Base-by-base conservation (phyloP, 2,888 invertebrate species). In the Trypoxylon attenuatum region DNA sequence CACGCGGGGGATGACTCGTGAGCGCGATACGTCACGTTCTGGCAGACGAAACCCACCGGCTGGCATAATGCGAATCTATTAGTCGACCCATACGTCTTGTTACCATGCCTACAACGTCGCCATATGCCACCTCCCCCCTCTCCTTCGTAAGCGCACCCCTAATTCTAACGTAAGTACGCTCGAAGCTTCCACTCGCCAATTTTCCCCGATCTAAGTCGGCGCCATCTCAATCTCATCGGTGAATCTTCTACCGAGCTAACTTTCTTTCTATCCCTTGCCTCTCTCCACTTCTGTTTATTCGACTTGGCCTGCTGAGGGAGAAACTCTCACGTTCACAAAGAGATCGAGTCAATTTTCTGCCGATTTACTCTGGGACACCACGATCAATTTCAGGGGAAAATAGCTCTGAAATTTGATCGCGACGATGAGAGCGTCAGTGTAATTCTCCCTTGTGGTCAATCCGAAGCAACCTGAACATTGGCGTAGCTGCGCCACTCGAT, bases 21-120 rank as follows among this genome's bases (percentile, higher is more conserved):
- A 33, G 33, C 13, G 78, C 71, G 71, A 83, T 83, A 77, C 77
- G 81, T 83, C 83, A 82, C 65, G 56, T 59, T 63, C 68, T 72
- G 73, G 64, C 76, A 68, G 71, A 57, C 59, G 56, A 65, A 71
- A 71, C 68, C 72, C 69, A 66, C 51, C 70, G 72, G 73, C 69
- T 60, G 65, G 72, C 69, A 72, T 81, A 82, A 83, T 80, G 78
- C 69, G 79, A 80, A 82, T 82, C 82, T 81, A 83, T 83, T 82
- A 82, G 80, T 82, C 80, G 66, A 71, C 68, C 70, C 71, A 67
- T 78, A 71, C 70, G 74, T 80, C 78, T 79, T 78, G 77, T 81
- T 80, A 80, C n/a, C n/a, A n/a, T 67, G 54, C 69, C 54, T 58
- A 54, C 42, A 22, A 38, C 46, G 61, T 23, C 10, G 15, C 15